Percentiles rank a stretch among this genome's conserved stretches.
Conservation (phyloP, 2,113 vertebrate genomes). For the Synchiropus splendidus region DNA sequence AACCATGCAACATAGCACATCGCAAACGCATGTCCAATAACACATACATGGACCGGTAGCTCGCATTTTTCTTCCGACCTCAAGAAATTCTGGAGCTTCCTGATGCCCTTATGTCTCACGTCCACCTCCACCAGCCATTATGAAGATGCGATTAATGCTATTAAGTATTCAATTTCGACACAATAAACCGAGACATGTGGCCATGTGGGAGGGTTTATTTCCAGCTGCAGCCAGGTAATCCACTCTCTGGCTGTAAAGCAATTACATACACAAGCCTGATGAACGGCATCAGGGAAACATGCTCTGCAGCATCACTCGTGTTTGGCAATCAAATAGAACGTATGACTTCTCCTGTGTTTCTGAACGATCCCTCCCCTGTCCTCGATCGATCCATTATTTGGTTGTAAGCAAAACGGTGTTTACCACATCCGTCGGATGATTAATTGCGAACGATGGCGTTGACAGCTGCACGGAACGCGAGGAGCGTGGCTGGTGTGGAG, state of each 20-base stretch:
- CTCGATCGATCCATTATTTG: slow-evolving; percentile 64
- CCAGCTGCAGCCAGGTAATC: slow-evolving; percentile 27
- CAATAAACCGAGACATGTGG: slow-evolving; percentile 3
- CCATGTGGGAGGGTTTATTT: slow-evolving; percentile 1
- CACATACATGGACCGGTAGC: too few species aligned
- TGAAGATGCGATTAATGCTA: slow-evolving; percentile 5
- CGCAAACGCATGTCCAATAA: too few species aligned
- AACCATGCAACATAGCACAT: too few species aligned
- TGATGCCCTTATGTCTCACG: too few species aligned
- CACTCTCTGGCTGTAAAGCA: slow-evolving; percentile 13
- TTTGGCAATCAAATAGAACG: slow-evolving; percentile 55
- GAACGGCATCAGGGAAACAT: slow-evolving; percentile 47
- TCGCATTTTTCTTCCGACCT: too few species aligned
- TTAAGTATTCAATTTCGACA: slow-evolving; percentile 7
- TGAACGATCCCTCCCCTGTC: slow-evolving; percentile 52
- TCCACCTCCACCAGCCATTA: neutral
- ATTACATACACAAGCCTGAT: slow-evolving; percentile 55
- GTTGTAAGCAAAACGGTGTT: slow-evolving; percentile 60
- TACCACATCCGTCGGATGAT: slow-evolving; percentile 56
- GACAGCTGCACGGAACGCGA: slow-evolving; percentile 44
- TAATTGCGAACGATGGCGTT: slow-evolving; percentile 52
- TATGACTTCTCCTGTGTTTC: slow-evolving; percentile 54
- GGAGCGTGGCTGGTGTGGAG: slow-evolving; percentile 9
- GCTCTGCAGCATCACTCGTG: slow-evolving; percentile 50
- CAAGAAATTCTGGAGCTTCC: too few species aligned